Evolutionary conservation across 2,888 invertebrate species (phyloP).

Genomic region (Galerucella nymphaeae): DNA sequence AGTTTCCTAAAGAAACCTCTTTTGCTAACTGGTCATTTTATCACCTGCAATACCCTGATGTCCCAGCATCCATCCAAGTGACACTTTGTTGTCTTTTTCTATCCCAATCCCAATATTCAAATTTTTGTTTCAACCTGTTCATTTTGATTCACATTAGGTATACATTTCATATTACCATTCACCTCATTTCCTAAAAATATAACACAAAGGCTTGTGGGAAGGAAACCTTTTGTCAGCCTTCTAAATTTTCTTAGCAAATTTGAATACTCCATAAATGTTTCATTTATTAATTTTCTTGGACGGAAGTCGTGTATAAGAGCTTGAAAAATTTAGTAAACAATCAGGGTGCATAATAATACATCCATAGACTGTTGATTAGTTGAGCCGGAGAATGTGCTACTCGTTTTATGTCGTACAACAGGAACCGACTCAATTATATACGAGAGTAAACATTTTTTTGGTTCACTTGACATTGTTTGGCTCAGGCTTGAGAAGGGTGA

Average conservation of each 20-base stretch:
- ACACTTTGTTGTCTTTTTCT: no score
- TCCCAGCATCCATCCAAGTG: no score
- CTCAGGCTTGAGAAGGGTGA: not conserved
- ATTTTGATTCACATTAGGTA: no score
- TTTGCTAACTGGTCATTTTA: no score
- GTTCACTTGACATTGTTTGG: not conserved
- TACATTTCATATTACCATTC: not conserved
- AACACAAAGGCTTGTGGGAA: not conserved
- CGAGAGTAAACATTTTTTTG: not conserved
- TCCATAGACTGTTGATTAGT: not conserved
- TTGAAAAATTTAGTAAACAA: slow-evolving; percentile 16
- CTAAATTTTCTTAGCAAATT: not conserved
- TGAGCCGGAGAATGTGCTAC: not conserved
- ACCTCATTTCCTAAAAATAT: not conserved
- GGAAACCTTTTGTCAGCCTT: slow-evolving; percentile 3
- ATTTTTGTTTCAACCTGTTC: no score
- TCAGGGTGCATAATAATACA: not conserved
- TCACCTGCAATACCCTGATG: no score
- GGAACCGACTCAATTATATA: not conserved
- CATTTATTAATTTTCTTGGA: slow-evolving; percentile 13
- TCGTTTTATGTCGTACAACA: not conserved
- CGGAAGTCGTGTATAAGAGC: slow-evolving; percentile 10
- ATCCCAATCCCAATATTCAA: no score
- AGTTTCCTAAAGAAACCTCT: no score
- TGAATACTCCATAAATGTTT: slow-evolving; percentile 16